Evolutionary conservation across 1,140 invertebrate genomes (phyloP), one percentile per base, ranked within the genome.

Genomic region (Tenebrio molitor): DNA sequence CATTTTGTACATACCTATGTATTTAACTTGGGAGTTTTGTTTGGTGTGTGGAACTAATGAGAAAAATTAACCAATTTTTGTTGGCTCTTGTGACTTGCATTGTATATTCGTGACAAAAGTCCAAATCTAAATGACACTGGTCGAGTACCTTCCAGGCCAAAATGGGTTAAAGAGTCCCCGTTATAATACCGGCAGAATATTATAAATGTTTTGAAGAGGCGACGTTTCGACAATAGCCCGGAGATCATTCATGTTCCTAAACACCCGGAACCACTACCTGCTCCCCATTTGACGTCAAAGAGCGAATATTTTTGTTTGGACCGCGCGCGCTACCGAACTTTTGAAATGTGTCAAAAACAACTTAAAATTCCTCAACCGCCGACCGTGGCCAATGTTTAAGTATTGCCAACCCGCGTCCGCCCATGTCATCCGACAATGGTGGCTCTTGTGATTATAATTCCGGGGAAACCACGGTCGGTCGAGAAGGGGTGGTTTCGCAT

Each of bases 281-380:
- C 67, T 16, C 19, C 16, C 25, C 25, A 29, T 58, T 58, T 58
- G 25, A n/a, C 29, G 50, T 58, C 50, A 58, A 58, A 58, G 12
- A 21, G 8, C 15, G 67, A 58, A 58, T 36, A 69, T 58, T 58
- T 44, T 58, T 39, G 53, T 69, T 69, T 69, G 36, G 44, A 46
- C 1, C 3, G 25, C 25, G 25, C 39, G 29, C 15, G 67, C 67
- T 69, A 69, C 67, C 39, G 67, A 58, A 69, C 33, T 41, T 36
- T 66, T 69, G 53, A 69, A 69, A 69, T 69, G 67, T 69, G 67
- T 69, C 67, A 69, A 69, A 69, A 69, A 69, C 67, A 69, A 58
- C 67, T 58, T 50, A 39, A 34, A 58, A 36, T 58, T 58, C 33
- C 44, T 69, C 41, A 4, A 53, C 65, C 21, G 16, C 65, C 16